Base-by-base conservation (phyloP, 2,113 vertebrate species). In the Channa maculata region DNA sequence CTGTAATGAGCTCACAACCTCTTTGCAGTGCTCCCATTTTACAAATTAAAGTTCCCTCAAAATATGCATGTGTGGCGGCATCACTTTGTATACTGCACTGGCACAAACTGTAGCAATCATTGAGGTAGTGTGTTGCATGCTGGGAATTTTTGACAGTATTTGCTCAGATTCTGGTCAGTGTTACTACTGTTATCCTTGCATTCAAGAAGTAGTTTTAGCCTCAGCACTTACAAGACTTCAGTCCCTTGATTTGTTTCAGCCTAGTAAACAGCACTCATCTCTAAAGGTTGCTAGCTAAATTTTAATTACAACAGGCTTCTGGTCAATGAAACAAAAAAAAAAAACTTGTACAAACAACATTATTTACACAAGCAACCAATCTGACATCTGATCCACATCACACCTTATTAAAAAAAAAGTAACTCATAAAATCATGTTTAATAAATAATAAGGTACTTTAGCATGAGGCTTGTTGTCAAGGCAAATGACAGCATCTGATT, bases 1-100 rank as follows among this genome's bases (percentile, higher is more conserved):
- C 69, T 49, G 83, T 83, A 94, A 91, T 86, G 89, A 92, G 93
- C 91, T 90, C 91, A 89, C 84, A 90, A 90, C 77, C 77, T 91
- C 85, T 74, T 75, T 66, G 65, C 82, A 85, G 71, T 70, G 90
- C 79, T 90, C 84, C 24, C 84, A 92, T 53, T 86, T 90, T 91
- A 81, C 70, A 92, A 65, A 79, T 81, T 44, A 74, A 79, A 70
- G 58, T 69, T 77, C 62, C 53, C 45, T 50, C 13, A 41, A 63
- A 71, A 62, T 6, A 34, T 64, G 62, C 7, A 14, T 15, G 71
- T 34, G 46, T 39, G 52, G 63, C 24, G 24, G 24, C 24, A 24
- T 24, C 24, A 24, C 24, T 24, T 24, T 24, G 24, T 37, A n/a
- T 62, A 55, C 57, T 33, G 24, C 2, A 6, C 15, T 53, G 38